Base-by-base conservation (phyloP, 2,797 vertebrate species). In the Danio aesculapii region DNA sequence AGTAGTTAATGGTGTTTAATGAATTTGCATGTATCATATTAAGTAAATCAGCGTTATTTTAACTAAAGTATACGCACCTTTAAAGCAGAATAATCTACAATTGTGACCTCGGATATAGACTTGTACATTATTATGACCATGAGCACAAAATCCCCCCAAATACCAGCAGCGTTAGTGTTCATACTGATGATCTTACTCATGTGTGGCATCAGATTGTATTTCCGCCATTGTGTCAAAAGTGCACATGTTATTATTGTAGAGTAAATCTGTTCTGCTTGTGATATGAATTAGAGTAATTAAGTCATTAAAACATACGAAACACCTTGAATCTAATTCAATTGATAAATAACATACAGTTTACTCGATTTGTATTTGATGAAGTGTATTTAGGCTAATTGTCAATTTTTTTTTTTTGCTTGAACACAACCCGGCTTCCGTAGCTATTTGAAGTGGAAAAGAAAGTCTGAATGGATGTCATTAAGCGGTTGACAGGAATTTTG, bases 161-260 rank as follows among this genome's bases (percentile, higher is more conserved):
- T 94, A 93, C 92, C 87, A 89, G 49, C 41, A 2, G 75, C 86
- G 83, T 94, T 92, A 93, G 88, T 91, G 72, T 84, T 63, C 75
- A 14, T 67, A 75, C 55, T 80, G 80, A 84, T 86, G 83, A 62
- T 10, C 64, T 94, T 92, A 95, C 85, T 94, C 94, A 95, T 87
- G 90, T 90, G 91, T 92, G 92, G 86, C 77, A 41, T 81, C 41
- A 74, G 82, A 81, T 91, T 88, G 82, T 83, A 68, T 84, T 86
- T 81, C 62, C 21, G 17, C 21, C 63, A 52, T 59, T 46, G n/a
- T 75, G 64, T 68, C 74, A 81, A 83, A n/a, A 75, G 16, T n/a
- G 44, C 58, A 47, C 46, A 16, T 17, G 30, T 75, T 61, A 52
- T 43, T 17, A 59, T 75, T 82, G 77, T 68, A 49, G 66, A 59